phyloP scores from a whole-genome alignment of 2,113 vertebrate genomes.

The Solea solea region DNA sequence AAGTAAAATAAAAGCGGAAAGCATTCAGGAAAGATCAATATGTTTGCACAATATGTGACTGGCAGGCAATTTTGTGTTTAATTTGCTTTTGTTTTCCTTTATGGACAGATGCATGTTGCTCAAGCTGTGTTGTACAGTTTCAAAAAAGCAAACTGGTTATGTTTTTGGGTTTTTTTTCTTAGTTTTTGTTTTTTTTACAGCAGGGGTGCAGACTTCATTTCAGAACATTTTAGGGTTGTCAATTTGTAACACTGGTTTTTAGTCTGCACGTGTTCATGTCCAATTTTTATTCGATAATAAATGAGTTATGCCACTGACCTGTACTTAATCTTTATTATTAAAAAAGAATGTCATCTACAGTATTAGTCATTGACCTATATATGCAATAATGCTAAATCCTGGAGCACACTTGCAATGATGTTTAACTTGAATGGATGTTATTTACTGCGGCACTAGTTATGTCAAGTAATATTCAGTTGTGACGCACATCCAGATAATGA shows the following conservation, averaged over 20 bases:
- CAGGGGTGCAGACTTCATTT: conserved; percentile 89
- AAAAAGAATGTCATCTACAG: too few relatives aligned
- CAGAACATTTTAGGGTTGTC: conserved; percentile 83
- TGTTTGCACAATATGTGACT: conserved; percentile 86
- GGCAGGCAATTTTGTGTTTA: conserved; percentile 72
- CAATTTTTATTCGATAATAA: conserved; percentile 93
- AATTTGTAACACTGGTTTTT: conserved; percentile 98
- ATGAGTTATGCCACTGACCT: conserved; percentile 64
- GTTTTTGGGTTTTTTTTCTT: conserved; percentile 78
- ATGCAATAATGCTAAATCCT: too few relatives aligned
- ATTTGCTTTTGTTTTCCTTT: conserved; percentile 57
- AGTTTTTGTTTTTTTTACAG: conserved; percentile 89
- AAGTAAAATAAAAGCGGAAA: conserved; percentile 58
- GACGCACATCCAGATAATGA: too few relatives aligned
- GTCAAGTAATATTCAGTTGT: too few relatives aligned
- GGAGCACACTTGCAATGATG: too few relatives aligned
- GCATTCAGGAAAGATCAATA: conserved; percentile 78
- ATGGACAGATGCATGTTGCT: conserved; percentile 77
- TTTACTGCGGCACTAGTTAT: too few relatives aligned
- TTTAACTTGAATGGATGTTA: neutral
- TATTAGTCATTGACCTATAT: too few relatives aligned
- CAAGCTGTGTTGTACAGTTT: conserved; percentile 84
- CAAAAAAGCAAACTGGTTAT: conserved; percentile 80
- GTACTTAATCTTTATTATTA: neutral
- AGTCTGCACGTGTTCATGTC: conserved; percentile 95